Evolutionary conservation across 2,113 vertebrate species (phyloP).

Genomic region (Monarcha castaneiventris): DNA sequence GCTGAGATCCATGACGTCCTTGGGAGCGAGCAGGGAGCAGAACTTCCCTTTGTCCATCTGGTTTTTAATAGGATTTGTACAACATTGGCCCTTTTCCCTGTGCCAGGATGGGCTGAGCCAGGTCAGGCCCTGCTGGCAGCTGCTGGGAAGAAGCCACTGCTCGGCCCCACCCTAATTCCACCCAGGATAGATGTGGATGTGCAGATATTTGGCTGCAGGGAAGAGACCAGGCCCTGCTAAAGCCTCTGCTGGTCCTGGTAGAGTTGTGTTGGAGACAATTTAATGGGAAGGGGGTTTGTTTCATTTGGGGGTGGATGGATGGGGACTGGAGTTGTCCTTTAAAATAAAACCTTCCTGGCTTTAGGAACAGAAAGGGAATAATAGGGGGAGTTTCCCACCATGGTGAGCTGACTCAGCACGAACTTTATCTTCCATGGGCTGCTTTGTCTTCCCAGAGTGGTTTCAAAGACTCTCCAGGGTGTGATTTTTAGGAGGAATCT

Average conservation of each 20-base stretch:
- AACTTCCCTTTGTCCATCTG: neutral
- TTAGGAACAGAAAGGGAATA: neutral
- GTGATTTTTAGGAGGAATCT: neutral
- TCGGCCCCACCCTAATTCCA: neutral
- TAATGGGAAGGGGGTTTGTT: neutral
- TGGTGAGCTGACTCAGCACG: neutral
- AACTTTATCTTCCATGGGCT: neutral
- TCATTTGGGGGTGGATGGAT: too few species aligned
- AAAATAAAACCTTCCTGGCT: neutral
- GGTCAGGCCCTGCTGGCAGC: neutral
- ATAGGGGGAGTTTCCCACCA: fast-evolving
- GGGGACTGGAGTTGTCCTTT: neutral
- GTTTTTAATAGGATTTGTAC: neutral
- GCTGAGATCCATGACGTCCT: neutral
- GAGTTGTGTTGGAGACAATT: neutral
- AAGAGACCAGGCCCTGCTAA: neutral
- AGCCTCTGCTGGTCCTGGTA: neutral
- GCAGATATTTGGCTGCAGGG: neutral
- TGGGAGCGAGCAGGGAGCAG: neutral
- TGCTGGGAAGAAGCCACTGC: neutral
- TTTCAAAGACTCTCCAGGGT: neutral
- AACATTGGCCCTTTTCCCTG: neutral
- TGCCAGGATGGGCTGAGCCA: neutral
- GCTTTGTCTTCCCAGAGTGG: neutral
- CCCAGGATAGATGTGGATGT: neutral